phyloP scores from a whole-genome alignment of 2,113 vertebrate genomes.

The Phasianus colchicus region DNA sequence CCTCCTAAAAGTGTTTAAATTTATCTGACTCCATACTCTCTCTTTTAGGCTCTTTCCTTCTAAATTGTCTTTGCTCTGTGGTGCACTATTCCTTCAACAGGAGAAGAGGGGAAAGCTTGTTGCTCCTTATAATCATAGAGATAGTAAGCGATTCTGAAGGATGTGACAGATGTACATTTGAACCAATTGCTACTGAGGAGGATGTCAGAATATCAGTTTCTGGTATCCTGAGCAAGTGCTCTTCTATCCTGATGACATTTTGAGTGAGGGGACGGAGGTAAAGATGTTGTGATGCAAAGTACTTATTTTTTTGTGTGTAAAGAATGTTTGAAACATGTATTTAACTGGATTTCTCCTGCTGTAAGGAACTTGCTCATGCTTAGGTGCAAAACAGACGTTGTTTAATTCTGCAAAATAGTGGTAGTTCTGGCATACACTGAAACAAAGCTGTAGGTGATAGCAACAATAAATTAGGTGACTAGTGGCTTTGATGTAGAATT shows the following conservation, averaged over 20 bases:
- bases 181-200: background rate
- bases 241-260: background rate
- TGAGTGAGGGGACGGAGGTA: background rate
- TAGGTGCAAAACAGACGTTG: background rate
- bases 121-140: background rate
- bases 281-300: rapidly evolving
- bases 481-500: background rate
- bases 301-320: background rate
- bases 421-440: background rate
- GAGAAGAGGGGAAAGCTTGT: background rate
- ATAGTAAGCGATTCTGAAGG: background rate
- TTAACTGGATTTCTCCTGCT: background rate
- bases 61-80: background rate
- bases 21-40: background rate
- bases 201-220: background rate
- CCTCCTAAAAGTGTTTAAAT: background rate
- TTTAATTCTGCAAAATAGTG: background rate
- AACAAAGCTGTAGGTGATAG: background rate
- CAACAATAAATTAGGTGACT: background rate
- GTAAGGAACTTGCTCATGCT: background rate
- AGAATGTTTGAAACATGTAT: background rate
- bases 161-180: background rate
- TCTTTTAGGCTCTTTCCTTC: background rate
- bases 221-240: background rate
- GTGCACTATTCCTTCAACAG: background rate